Evolutionary conservation across 2,797 vertebrate genomes (phyloP).

Genomic region (Adrianichthys oophorus): DNA sequence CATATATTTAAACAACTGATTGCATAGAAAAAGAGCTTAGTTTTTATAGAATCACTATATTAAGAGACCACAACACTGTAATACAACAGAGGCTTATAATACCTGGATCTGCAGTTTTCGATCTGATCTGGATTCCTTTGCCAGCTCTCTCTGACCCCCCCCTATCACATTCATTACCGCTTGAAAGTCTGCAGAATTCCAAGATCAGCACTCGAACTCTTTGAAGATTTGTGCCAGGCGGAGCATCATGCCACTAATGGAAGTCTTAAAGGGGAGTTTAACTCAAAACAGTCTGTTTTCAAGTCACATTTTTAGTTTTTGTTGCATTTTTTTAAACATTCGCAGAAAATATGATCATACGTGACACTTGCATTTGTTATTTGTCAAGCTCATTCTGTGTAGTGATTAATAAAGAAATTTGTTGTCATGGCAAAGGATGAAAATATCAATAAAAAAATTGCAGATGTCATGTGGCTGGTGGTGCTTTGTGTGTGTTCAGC

Average conservation of each 20-base stretch:
- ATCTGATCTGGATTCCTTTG: conserved; percentile 46
- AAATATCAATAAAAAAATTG: conserved; percentile 50
- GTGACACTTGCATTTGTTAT: not conserved
- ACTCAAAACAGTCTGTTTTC: not conserved
- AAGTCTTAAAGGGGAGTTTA: conserved; percentile 34
- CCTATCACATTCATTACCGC: conserved; percentile 50
- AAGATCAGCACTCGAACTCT: conserved; percentile 49
- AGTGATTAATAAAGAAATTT: not conserved
- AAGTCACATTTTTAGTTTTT: not conserved
- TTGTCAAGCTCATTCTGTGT: too few relatives aligned
- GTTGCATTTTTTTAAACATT: not conserved
- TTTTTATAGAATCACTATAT: conserved; percentile 14
- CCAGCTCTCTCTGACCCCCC: conserved; percentile 35
- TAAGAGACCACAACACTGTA: conserved; percentile 34
- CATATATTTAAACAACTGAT: too few relatives aligned
- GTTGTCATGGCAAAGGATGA: conserved; percentile 20
- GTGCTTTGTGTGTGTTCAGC: not conserved
- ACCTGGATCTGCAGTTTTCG: conserved; percentile 43
- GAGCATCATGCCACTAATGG: conserved; percentile 29
- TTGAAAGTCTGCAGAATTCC: conserved; percentile 27
- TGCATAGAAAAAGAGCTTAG: too few relatives aligned
- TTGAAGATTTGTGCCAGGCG: conserved; percentile 24
- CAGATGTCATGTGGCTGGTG: conserved; percentile 1
- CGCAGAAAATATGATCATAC: too few relatives aligned
- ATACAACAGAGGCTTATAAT: conserved; percentile 33